Conservation (phyloP, 2,888 invertebrate species). For the Drosophila demipolita region DNA sequence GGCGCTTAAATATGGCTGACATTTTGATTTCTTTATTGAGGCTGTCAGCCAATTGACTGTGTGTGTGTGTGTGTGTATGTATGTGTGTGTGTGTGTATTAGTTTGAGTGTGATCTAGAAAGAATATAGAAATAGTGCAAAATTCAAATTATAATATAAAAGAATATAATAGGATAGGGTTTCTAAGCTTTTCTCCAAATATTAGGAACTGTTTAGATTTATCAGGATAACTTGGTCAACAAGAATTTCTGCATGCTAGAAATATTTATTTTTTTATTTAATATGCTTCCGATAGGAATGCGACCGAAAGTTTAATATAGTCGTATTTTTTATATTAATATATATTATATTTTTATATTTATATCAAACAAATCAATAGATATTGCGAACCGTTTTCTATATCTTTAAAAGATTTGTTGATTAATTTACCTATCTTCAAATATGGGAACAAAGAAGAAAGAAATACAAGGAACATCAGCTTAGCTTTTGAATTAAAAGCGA, state of each 20-base stretch:
- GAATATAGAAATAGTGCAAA: neutral
- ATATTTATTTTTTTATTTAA: too few relatives aligned
- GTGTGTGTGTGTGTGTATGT: slow-evolving; percentile 19
- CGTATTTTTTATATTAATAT: too few relatives aligned
- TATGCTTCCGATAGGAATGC: neutral
- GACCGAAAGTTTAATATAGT: neutral
- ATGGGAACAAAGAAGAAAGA: neutral
- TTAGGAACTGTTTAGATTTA: neutral
- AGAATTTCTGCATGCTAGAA: neutral
- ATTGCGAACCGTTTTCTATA: neutral
- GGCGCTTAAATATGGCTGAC: slow-evolving; percentile 48
- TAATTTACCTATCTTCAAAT: neutral
- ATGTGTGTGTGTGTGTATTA: slow-evolving; percentile 16
- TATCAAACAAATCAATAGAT: neutral
- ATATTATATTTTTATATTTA: too few relatives aligned
- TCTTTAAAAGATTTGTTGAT: neutral
- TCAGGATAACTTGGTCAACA: neutral
- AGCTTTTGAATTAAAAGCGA: too few relatives aligned
- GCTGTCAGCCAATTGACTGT: slow-evolving; percentile 15
- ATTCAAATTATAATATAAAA: neutral
- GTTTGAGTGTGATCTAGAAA: neutral
- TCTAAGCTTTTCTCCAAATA: neutral
- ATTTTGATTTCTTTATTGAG: slow-evolving; percentile 50
- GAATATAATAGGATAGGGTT: neutral
- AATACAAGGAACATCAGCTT: neutral